Evolutionary conservation across 2,797 vertebrate genomes (phyloP).

Genomic region (Karalla daura): DNA sequence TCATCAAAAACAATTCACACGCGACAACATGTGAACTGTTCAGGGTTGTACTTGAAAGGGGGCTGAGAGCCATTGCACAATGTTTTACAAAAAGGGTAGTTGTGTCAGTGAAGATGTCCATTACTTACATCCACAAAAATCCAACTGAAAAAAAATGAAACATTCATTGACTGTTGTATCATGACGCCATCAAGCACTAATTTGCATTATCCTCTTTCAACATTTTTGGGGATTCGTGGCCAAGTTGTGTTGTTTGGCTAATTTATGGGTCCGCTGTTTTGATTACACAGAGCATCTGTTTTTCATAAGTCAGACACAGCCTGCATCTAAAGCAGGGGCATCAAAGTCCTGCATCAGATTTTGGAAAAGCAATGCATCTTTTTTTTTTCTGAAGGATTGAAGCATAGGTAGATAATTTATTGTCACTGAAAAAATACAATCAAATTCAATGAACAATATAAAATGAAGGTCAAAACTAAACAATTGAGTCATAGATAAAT

Average conservation of each 20-base stretch:
- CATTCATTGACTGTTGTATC: no score
- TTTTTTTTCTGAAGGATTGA: no score
- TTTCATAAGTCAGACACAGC: not conserved
- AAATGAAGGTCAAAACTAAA: no score
- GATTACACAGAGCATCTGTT: constrained; percentile 10
- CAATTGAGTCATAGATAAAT: no score
- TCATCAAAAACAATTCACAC: constrained; percentile 36
- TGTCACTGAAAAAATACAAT: no score
- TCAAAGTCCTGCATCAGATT: not conserved
- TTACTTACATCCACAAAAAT: not conserved
- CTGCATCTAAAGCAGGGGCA: not conserved
- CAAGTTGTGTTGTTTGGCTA: not conserved
- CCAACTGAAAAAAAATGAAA: constrained; percentile 1
- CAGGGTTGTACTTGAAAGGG: constrained; percentile 13
- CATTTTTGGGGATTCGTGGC: constrained; percentile 6
- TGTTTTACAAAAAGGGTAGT: no score
- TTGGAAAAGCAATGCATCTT: not conserved
- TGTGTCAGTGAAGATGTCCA: not conserved
- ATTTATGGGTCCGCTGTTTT: not conserved
- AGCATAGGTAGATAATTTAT: no score
- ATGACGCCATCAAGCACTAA: no score
- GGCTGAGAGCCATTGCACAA: no score
- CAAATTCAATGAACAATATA: no score
- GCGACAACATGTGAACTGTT: constrained; percentile 4
- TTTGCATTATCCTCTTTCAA: no score